Conservation (phyloP, 1,140 invertebrate species). For the Macrosteles quadrilineatus region DNA sequence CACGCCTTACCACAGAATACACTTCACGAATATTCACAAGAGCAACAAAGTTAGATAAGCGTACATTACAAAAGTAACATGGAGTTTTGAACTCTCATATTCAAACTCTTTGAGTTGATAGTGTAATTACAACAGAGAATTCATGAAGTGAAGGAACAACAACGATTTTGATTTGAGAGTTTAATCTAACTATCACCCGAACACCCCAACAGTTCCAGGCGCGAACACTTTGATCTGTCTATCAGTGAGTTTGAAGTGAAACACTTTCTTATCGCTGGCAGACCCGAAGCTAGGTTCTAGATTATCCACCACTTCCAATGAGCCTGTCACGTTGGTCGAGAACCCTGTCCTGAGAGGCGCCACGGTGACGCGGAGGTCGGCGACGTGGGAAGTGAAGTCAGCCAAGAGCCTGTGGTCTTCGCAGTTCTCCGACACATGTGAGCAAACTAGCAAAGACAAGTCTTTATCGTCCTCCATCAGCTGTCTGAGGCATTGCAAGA, state of each 20-base stretch:
- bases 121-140: no score
- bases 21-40: no score
- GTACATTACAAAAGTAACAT: no score
- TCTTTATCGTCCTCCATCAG: background rate
- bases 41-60: no score
- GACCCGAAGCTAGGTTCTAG: no score
- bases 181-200: background rate
- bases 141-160: no score
- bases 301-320: background rate
- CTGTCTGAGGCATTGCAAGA: background rate
- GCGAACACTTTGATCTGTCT: constrained; percentile 11
- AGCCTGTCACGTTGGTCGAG: constrained; percentile 2
- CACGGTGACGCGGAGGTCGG: background rate
- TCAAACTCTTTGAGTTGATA: no score
- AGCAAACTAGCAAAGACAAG: background rate
- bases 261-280: background rate
- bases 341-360: constrained; percentile 3
- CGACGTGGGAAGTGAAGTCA: background rate
- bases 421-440: background rate
- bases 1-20: no score
- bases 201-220: background rate
- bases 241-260: constrained; percentile 22
- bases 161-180: no score
- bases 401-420: background rate
- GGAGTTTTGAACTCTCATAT: no score